These are phyloP conservation scores for Geotrupes spiniger DNA, from an alignment of 2,888 invertebrate species.

Conservation along the genomic window DNA sequence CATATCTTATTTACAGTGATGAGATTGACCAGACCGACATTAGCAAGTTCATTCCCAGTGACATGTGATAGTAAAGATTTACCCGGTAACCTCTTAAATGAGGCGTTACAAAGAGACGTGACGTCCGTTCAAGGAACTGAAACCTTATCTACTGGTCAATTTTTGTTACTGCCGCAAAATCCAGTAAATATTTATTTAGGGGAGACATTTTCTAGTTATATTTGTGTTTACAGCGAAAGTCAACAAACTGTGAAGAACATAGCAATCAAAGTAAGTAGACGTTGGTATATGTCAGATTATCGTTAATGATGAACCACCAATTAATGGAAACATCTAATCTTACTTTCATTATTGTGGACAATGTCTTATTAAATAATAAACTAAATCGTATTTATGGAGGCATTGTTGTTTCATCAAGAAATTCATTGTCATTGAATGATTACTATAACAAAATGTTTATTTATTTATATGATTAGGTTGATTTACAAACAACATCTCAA, in stretches of 20 bases:
- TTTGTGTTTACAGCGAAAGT: constrained; percentile 96
- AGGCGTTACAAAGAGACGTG: constrained; percentile 76
- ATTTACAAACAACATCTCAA: constrained; percentile 90
- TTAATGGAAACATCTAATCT: too few species aligned
- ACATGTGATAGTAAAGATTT: constrained; percentile 84
- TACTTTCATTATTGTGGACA: too few species aligned
- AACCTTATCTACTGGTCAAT: constrained; percentile 82
- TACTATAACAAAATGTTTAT: neutral
- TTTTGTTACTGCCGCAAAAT: constrained; percentile 90
- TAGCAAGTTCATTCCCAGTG: constrained; percentile 77
- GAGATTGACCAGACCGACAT: constrained; percentile 88
- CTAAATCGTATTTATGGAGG: too few species aligned
- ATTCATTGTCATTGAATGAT: constrained; percentile 4
- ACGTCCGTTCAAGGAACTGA: constrained; percentile 80
- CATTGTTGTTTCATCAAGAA: constrained; percentile 2
- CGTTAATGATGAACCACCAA: constrained; percentile 9
- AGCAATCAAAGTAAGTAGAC: constrained; percentile 69
- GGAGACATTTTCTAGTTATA: constrained; percentile 96
- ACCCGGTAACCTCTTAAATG: constrained; percentile 76
- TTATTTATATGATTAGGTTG: constrained; percentile 74
- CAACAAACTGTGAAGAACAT: constrained; percentile 80
- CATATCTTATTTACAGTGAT: constrained; percentile 63
- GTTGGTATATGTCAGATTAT: neutral
- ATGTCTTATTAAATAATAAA: too few species aligned
- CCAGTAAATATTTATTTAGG: constrained; percentile 98